Evolutionary conservation across 2,888 invertebrate genomes (phyloP).

Genomic region (Tenodera sinensis): DNA sequence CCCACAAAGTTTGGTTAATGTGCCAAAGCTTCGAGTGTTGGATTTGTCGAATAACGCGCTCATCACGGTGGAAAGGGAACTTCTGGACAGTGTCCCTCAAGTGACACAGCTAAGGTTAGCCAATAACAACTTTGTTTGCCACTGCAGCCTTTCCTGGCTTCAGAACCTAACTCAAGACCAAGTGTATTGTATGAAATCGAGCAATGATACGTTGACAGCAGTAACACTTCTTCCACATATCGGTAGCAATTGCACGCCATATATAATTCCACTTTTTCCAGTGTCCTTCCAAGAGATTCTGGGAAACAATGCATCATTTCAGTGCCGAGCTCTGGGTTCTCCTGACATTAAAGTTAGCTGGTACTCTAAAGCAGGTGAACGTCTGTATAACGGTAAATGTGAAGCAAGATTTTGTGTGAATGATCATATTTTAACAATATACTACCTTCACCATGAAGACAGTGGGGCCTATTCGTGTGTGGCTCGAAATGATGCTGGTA

Average conservation of each 20-base stretch:
- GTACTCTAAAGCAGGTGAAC: constrained; percentile 25
- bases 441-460: constrained; percentile 34
- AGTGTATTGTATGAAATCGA: constrained; percentile 23
- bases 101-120: constrained; percentile 29
- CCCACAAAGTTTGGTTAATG: constrained; percentile 31
- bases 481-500: constrained; percentile 31
- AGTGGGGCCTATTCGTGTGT: constrained; percentile 34
- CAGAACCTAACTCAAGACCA: constrained; percentile 24
- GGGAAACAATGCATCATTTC: constrained; percentile 34
- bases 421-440: constrained; percentile 32
- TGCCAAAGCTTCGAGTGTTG: constrained; percentile 30
- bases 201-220: constrained; percentile 10
- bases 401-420: constrained; percentile 28
- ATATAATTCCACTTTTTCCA: constrained; percentile 36
- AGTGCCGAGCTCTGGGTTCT: constrained; percentile 35
- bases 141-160: constrained; percentile 36
- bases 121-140: constrained; percentile 36
- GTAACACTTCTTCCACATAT: constrained; percentile 16
- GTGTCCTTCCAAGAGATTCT: constrained; percentile 27
- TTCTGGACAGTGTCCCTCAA: constrained; percentile 22
- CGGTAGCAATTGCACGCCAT: constrained; percentile 32
- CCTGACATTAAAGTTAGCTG: constrained; percentile 31
- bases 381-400: constrained; percentile 30
- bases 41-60: constrained; percentile 34
- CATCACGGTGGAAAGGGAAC: constrained; percentile 32